Percentiles rank a stretch among this genome's conserved stretches.
phyloP scores from a whole-genome alignment of 2,113 vertebrate species.

The Ctenodactylus gundi region DNA sequence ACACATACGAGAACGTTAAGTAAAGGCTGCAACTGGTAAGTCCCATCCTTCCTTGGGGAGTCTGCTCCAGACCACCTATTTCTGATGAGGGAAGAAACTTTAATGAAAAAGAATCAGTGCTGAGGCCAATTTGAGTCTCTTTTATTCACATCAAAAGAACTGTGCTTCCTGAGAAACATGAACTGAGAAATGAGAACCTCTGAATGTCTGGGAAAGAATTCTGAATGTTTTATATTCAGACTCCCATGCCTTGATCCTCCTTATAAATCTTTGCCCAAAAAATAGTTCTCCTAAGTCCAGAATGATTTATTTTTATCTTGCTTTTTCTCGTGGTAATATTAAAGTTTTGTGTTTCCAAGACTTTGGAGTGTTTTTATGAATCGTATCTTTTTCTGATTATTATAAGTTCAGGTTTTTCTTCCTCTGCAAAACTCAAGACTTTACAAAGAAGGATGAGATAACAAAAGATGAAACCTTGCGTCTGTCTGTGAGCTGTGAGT shows the following conservation, averaged over 20 bases:
- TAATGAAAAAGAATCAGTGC: conserved; percentile 26
- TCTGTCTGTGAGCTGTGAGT: neutral
- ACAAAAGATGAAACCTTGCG: conserved; percentile 2
- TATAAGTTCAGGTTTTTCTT: conserved; percentile 57
- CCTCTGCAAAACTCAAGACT: conserved; percentile 29
- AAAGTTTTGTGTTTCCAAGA: conserved; percentile 64
- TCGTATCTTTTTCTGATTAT: conserved; percentile 52
- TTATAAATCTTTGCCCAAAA: conserved; percentile 58
- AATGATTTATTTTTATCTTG: conserved; percentile 64
- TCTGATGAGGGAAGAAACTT: conserved; percentile 16
- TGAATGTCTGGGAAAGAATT: conserved; percentile 38
- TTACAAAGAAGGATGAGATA: conserved; percentile 49
- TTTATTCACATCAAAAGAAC: conserved; percentile 62
- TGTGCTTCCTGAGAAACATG: conserved; percentile 48
- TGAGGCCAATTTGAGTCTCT: conserved; percentile 34
- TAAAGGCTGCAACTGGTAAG: neutral
- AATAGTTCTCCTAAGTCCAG: conserved; percentile 43
- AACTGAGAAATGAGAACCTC: conserved; percentile 55
- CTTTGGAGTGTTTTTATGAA: conserved; percentile 57
- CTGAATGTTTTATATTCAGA: conserved; percentile 56
- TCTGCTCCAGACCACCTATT: conserved; percentile 7
- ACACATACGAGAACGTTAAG: neutral
- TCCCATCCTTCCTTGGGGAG: neutral
- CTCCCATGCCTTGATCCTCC: neutral
- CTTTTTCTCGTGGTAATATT: conserved; percentile 36